Evolutionary conservation across 2,888 invertebrate species (phyloP).

Genomic region (Pantelozetes paolii): DNA sequence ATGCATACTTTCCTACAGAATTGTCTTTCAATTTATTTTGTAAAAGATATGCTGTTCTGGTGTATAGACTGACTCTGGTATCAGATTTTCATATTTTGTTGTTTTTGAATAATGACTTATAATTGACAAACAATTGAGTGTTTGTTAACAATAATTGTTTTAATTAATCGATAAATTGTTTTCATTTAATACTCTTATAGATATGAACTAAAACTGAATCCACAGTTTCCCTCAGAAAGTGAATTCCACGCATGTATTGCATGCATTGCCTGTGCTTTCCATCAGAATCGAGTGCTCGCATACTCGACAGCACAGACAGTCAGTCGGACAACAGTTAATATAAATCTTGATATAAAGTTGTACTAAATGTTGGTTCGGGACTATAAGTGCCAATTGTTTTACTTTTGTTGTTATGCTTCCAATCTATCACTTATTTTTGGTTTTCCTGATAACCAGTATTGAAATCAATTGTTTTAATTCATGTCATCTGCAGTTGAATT

Average conservation of each 20-base stretch:
- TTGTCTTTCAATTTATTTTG: not conserved
- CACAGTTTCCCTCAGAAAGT: not conserved
- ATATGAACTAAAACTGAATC: not conserved
- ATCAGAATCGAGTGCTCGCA: not conserved
- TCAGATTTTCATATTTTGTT: not conserved
- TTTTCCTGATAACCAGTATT: not conserved
- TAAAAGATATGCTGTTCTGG: not conserved
- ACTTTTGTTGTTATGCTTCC: constrained; percentile 19
- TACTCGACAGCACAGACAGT: not conserved
- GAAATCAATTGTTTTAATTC: not conserved
- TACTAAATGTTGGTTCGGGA: not conserved
- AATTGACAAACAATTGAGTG: not conserved
- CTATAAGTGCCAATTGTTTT: not conserved
- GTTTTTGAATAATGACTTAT: not conserved
- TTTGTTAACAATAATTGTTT: not conserved
- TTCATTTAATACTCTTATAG: not conserved
- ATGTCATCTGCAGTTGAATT: constrained; percentile 8
- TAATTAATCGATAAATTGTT: constrained; percentile 19
- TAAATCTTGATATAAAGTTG: not conserved
- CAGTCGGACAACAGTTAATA: not conserved
- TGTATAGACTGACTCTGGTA: not conserved
- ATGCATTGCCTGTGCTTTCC: not conserved
- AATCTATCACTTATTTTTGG: not conserved
- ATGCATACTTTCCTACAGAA: not conserved
- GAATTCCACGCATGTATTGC: not conserved